phyloP scores from a whole-genome alignment of 30 jellyfish, hydroid and myxozoan species.

The Haliclystus octoradiatus region DNA sequence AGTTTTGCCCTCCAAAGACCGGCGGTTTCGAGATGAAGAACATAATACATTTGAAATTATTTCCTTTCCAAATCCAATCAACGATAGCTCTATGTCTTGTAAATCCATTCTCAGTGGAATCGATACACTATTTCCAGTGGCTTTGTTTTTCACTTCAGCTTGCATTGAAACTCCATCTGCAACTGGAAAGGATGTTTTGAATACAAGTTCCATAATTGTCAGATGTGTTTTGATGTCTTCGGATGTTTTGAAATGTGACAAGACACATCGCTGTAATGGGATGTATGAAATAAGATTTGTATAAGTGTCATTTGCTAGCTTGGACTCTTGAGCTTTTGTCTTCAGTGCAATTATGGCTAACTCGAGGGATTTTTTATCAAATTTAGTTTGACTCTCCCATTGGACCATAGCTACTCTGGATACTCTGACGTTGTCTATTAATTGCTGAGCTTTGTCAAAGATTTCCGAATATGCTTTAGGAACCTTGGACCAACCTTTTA shows the following conservation, averaged over 20 bases:
- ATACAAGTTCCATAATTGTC: not conserved
- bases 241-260: not conserved
- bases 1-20: not conserved
- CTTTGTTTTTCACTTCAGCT: not conserved
- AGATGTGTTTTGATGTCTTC: not conserved
- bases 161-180: not conserved
- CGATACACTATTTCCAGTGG: not conserved
- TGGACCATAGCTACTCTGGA: not conserved
- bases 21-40: not conserved
- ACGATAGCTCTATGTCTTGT: not conserved
- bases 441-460: not conserved
- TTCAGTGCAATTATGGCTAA: not conserved
- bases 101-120: not conserved
- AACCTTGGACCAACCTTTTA: not conserved
- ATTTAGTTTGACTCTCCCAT: not conserved
- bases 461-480: constrained; percentile 7
- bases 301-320: constrained; percentile 4
- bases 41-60: not conserved
- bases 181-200: not conserved
- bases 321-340: constrained; percentile 9
- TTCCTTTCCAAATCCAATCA: not conserved
- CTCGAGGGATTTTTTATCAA: not conserved
- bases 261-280: constrained; percentile 6
- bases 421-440: constrained; percentile 1
- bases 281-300: not conserved